Evolutionary conservation across 2,113 vertebrate genomes (phyloP).

Genomic region (Nesoenas mayeri): DNA sequence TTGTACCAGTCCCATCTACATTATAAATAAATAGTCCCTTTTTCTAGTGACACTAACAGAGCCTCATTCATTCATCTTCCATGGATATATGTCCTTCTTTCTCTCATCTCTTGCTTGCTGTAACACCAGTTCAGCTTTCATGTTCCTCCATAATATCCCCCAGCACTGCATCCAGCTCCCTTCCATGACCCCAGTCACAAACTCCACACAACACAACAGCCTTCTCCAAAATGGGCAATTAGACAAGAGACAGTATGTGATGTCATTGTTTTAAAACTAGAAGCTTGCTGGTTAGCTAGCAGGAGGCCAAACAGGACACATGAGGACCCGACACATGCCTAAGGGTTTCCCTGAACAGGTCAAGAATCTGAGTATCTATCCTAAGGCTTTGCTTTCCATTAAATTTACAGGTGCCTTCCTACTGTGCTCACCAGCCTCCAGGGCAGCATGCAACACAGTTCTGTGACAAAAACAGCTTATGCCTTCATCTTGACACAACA

Average conservation of each 20-base stretch:
- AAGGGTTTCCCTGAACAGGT: background rate
- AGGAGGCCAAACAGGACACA: background rate
- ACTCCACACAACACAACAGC: background rate
- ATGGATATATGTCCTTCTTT: background rate
- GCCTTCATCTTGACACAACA: background rate
- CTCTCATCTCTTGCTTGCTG: background rate
- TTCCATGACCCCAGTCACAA: background rate
- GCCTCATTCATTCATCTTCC: background rate
- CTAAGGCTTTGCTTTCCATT: background rate
- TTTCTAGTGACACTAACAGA: background rate
- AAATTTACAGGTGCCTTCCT: background rate
- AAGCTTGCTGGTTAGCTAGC: background rate
- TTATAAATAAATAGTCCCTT: background rate
- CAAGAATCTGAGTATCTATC: background rate
- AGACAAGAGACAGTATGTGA: background rate
- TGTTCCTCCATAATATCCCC: background rate
- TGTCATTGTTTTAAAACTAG: background rate
- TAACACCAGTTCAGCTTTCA: background rate
- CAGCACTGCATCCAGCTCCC: background rate
- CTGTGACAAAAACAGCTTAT: background rate
- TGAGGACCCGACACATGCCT: rapidly evolving
- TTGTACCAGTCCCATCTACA: background rate
- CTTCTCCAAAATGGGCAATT: background rate
- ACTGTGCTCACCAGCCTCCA: background rate
- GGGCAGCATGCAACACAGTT: rapidly evolving